Conservation (phyloP, 1,140 invertebrate species). For the Potamilus streckersoni region DNA sequence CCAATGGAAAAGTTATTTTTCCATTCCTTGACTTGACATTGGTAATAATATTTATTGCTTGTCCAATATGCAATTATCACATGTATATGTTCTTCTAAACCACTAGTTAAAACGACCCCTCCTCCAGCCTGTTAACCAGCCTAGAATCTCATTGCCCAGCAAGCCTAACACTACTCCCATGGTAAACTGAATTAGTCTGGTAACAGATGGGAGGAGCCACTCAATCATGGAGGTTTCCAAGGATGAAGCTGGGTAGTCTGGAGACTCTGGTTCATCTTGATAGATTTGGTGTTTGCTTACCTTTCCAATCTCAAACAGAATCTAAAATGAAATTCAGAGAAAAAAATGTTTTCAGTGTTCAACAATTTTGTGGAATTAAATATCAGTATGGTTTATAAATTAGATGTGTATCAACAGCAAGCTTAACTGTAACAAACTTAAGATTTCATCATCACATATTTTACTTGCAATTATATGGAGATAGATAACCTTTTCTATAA, state of each 20-base stretch:
- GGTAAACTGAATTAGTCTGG: conserved; percentile 5
- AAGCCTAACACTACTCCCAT: conserved; percentile 6
- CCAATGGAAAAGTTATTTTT: too few relatives aligned
- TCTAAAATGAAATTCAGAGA: conserved; percentile 20
- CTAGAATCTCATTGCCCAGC: conserved; percentile 2
- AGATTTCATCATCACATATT: too few relatives aligned
- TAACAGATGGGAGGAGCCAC: conserved; percentile 13
- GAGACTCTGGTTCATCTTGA: conserved; percentile 47
- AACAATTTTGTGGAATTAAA: too few relatives aligned
- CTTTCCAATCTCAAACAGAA: conserved; percentile 37
- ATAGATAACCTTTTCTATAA: too few relatives aligned
- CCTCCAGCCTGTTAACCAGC: conserved; percentile 18
- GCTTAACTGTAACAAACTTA: too few relatives aligned
- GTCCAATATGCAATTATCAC: not conserved
- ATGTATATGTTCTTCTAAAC: conserved; percentile 11
- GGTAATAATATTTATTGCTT: too few relatives aligned
- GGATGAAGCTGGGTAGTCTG: conserved; percentile 14
- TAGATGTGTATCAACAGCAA: too few relatives aligned
- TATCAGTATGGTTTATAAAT: too few relatives aligned
- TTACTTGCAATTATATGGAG: too few relatives aligned
- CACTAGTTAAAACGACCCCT: conserved; percentile 11
- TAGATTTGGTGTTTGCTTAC: conserved; percentile 42
- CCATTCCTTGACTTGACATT: too few relatives aligned
- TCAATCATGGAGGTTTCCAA: conserved; percentile 18
- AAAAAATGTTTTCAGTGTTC: not conserved